These are phyloP conservation scores for Amphipyra tragopoginis DNA, from an alignment of 2,888 invertebrate species.

Conservation along the genomic window DNA sequence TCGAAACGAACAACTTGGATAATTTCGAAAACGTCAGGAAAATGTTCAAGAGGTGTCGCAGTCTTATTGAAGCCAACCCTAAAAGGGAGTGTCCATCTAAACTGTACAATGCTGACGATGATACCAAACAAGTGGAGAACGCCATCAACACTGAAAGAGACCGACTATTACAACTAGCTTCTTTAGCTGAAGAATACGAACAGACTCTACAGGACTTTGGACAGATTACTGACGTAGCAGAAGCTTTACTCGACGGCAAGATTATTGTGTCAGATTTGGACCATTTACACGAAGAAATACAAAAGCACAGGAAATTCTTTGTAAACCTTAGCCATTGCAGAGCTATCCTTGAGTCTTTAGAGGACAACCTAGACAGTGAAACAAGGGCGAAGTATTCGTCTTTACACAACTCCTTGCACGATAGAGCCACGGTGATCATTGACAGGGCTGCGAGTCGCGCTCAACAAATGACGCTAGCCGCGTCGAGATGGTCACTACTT, in stretches of 20 bases:
- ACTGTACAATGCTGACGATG: conserved; percentile 92
- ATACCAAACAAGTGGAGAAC: conserved; percentile 92
- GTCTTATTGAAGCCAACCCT: conserved; percentile 92
- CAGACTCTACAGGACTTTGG: conserved; percentile 96
- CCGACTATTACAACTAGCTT: conserved; percentile 93
- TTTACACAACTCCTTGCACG: conserved; percentile 94
- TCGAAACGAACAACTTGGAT: conserved; percentile 92
- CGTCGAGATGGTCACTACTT: conserved; percentile 95
- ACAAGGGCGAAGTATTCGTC: conserved; percentile 93
- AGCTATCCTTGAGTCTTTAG: conserved; percentile 95
- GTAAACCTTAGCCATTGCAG: conserved; percentile 96
- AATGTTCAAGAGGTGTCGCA: conserved; percentile 91
- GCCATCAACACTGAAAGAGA: conserved; percentile 93
- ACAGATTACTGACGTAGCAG: conserved; percentile 95
- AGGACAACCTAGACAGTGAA: conserved; percentile 95
- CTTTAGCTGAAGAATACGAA: conserved; percentile 96
- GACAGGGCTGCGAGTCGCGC: conserved; percentile 95
- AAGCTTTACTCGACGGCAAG: conserved; percentile 94
- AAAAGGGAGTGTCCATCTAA: conserved; percentile 92
- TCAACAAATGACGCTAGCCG: conserved; percentile 95
- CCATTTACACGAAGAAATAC: conserved; percentile 96
- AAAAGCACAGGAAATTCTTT: conserved; percentile 96
- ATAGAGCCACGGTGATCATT: conserved; percentile 93
- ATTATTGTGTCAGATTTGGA: conserved; percentile 93
- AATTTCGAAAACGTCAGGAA: conserved; percentile 91